Base-by-base conservation (phyloP, 2,113 vertebrate genomes). In the Triplophysa dalaica region DNA sequence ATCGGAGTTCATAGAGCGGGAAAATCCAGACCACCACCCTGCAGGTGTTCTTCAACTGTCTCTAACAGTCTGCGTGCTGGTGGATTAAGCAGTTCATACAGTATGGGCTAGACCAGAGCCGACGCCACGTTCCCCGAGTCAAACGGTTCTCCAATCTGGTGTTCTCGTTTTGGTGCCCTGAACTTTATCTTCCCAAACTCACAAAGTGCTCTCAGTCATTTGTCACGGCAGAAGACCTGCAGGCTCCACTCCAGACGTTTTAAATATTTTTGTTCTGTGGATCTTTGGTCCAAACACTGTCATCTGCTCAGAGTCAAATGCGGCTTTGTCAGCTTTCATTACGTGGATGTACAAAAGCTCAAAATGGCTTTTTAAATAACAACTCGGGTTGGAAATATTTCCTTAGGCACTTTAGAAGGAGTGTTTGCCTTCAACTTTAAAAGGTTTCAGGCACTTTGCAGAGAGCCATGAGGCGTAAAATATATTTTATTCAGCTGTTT, bases 341-440 rank as follows among this genome's bases (percentile, higher is more conserved):
- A 73, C 62, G 82, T 5, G 17, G 41, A 78, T 22, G 45, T 22
- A 38, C 54, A 45, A 64, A 64, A 76, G 84, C 85, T 84, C 86
- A 87, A 85, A 24, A 87, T 73, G 68, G 85, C 83, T 87, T 87
- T 87, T 85, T 88, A 75, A 79, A 76, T 29, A 17, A 72, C 41
- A 62, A 21, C 13, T 26, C 16, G 52, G 48, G 38, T 63, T 8
- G 63, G 81, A 33, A 69, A 70, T 77, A 56, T 43, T 43, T 4
- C 43, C 29, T 22, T 50, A 43, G 38, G 82, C 21, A 2, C 64
- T 41, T 75, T 87, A 33, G 77, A 78, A 83, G 56, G 70, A 78
- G 60, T 60, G 45, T 73, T 77, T 26, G 62, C n/a, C 61, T 45
- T 13, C 12, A 24, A 14, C 38, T 75, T 62, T 80, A 8, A 73